Percentiles rank a stretch among this genome's conserved stretches.
Evolutionary conservation across 2,888 invertebrate species (phyloP).

Genomic region (Unio pictorum): DNA sequence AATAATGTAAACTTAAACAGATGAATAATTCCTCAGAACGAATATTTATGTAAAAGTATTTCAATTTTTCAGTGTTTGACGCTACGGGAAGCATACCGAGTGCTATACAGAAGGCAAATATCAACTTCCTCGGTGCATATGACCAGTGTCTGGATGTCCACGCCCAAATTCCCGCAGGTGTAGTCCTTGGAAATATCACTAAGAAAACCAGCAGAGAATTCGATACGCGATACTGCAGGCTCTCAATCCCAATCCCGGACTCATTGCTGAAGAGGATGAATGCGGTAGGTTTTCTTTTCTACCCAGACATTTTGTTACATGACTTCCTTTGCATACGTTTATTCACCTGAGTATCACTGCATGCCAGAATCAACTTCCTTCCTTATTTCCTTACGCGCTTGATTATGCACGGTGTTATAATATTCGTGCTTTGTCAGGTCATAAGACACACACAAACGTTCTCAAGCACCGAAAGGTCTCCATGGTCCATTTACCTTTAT

Average conservation of each 20-base stretch:
- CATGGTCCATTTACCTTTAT: too few relatives aligned
- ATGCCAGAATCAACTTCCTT: too few relatives aligned
- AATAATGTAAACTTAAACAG: too few relatives aligned
- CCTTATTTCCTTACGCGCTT: too few relatives aligned
- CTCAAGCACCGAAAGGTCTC: too few relatives aligned
- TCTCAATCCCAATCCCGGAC: conserved; percentile 16
- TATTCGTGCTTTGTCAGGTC: too few relatives aligned
- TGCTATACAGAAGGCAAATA: conserved; percentile 38
- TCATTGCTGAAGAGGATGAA: conserved; percentile 14
- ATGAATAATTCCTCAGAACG: too few relatives aligned
- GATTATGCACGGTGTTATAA: too few relatives aligned
- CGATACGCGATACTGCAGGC: conserved; percentile 36
- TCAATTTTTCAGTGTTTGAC: conserved; percentile 41
- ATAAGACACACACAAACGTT: too few relatives aligned
- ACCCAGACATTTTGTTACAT: background rate
- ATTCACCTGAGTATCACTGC: too few relatives aligned
- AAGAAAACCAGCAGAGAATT: conserved; percentile 17
- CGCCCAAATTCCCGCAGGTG: conserved; percentile 16
- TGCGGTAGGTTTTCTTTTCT: conserved; percentile 23
- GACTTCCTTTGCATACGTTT: too few relatives aligned
- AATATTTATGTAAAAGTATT: too few relatives aligned
- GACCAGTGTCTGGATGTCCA: conserved; percentile 38
- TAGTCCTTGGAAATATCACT: conserved; percentile 17
- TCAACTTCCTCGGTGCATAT: conserved; percentile 42
- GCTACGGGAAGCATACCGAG: conserved; percentile 41